A percentile compares a stretch with the other conserved stretches of the same genome.
Conservation (phyloP, 2,797 vertebrate species). For the Nyctalus aviator region DNA sequence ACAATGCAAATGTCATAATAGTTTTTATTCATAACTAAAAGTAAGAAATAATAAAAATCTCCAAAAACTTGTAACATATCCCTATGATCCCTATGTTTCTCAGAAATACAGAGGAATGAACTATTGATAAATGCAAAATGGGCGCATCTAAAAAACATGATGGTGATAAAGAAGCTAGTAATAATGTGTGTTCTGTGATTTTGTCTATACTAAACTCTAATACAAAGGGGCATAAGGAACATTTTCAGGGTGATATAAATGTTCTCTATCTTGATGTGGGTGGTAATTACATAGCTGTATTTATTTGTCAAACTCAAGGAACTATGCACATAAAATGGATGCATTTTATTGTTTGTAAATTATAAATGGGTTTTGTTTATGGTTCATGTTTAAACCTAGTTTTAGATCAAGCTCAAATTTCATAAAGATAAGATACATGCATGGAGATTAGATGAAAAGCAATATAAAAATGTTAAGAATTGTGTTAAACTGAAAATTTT, state of each 20-base stretch:
- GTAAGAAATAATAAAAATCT: neutral
- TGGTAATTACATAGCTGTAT: neutral
- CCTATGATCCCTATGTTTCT: neutral
- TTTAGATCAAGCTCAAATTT: conserved; percentile 13
- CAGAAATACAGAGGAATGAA: neutral
- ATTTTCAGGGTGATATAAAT: neutral
- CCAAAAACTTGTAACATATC: neutral
- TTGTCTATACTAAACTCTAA: neutral
- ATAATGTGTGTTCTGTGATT: neutral
- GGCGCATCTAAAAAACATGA: neutral
- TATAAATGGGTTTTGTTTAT: neutral
- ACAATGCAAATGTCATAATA: neutral
- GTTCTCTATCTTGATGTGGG: neutral
- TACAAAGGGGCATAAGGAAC: neutral
- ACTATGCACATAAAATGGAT: neutral
- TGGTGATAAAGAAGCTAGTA: neutral
- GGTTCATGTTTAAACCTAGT: neutral
- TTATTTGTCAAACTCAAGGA: neutral
- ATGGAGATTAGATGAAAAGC: neutral
- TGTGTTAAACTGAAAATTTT: neutral
- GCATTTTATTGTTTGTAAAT: neutral
- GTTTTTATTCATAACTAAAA: neutral
- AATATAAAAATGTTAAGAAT: neutral
- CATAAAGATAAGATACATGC: neutral
- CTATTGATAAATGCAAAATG: neutral